phyloP scores from a whole-genome alignment of 2,888 invertebrate species.

The Anoncus sp. region DNA sequence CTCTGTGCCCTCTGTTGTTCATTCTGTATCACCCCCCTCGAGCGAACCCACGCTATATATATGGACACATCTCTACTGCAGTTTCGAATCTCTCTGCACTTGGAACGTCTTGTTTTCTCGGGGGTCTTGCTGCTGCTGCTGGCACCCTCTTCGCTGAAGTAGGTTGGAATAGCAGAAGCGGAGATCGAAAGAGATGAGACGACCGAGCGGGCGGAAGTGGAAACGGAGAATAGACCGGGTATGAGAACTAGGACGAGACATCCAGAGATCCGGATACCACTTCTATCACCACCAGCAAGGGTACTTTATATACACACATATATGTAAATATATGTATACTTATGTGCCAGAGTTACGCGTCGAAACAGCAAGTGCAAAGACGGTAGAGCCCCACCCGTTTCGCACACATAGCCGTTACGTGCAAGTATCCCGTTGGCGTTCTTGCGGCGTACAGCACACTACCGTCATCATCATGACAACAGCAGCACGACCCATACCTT shows the following conservation, averaged over 20 bases:
- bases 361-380: slow-evolving; percentile 42
- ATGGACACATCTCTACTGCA: slow-evolving; percentile 34
- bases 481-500: slow-evolving; percentile 29
- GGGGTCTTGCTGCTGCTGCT: slow-evolving; percentile 54
- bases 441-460: slow-evolving; percentile 26
- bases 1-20: slow-evolving; percentile 51
- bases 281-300: slow-evolving; percentile 22
- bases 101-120: slow-evolving; percentile 68
- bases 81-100: slow-evolving; percentile 59
- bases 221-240: slow-evolving; percentile 44
- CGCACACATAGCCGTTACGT: slow-evolving; percentile 46
- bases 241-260: slow-evolving; percentile 44
- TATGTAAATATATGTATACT: slow-evolving; percentile 23
- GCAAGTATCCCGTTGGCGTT: slow-evolving; percentile 34
- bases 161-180: slow-evolving; percentile 59
- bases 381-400: slow-evolving; percentile 51
- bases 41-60: slow-evolving; percentile 28
- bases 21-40: slow-evolving; percentile 46
- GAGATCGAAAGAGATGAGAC: slow-evolving; percentile 50
- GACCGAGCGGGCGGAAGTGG: slow-evolving; percentile 42
- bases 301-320: slow-evolving; percentile 20
- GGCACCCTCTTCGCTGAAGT: slow-evolving; percentile 65
- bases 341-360: slow-evolving; percentile 5
- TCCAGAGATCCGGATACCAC: slow-evolving; percentile 49
- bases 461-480: slow-evolving; percentile 34